Conservation (phyloP, 2,797 vertebrate species). For the Onychomys torridus region DNA sequence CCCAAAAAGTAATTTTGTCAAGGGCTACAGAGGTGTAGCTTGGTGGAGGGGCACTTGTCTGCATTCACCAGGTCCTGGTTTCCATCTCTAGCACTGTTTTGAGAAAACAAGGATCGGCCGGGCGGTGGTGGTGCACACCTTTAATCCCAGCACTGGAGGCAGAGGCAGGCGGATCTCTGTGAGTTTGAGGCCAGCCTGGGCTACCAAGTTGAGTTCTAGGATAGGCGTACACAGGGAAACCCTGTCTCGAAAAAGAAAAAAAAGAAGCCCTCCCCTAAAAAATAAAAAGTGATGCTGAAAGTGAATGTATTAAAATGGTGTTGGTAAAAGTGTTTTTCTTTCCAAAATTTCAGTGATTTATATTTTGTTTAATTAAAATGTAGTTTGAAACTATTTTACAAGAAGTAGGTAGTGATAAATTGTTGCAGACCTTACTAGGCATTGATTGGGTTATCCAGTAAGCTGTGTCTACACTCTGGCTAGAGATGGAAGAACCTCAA, state of each 20-base stretch:
- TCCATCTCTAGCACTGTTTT: not conserved
- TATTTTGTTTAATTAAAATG: not conserved
- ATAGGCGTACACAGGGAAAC: not conserved
- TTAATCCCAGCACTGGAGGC: not conserved
- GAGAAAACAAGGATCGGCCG: not conserved
- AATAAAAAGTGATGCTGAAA: not conserved
- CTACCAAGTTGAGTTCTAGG: not conserved
- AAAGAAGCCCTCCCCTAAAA: not conserved
- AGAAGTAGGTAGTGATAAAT: not conserved
- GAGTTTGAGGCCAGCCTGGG: not conserved
- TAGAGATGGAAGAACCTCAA: not conserved
- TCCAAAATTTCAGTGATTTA: not conserved
- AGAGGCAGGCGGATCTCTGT: not conserved
- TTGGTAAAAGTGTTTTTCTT: not conserved
- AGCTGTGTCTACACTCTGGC: not conserved
- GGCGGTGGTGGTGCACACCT: no score
- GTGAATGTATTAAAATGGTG: not conserved
- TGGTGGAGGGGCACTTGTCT: no score
- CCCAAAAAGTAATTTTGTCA: not conserved
- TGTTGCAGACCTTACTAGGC: not conserved
- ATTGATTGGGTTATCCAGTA: not conserved
- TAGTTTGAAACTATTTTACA: conserved; percentile 27
- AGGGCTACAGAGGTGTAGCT: not conserved
- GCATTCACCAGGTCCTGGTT: not conserved
- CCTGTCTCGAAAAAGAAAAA: not conserved